Evolutionary conservation across 2,797 vertebrate genomes (phyloP).

Genomic region (Oreortyx pictus): DNA sequence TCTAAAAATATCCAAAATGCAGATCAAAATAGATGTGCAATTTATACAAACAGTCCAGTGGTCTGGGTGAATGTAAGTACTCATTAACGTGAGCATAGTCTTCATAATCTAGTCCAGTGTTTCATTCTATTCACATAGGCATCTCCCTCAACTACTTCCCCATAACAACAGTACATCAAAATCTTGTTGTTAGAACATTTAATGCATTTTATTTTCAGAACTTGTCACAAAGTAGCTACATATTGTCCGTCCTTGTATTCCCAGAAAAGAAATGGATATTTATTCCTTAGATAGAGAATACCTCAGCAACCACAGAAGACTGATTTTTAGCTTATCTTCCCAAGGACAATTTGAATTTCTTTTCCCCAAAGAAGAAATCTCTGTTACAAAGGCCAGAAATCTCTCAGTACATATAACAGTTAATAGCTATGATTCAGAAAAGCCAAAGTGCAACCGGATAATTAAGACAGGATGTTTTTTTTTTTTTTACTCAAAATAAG

Average conservation of each 20-base stretch:
- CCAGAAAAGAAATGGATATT: neutral
- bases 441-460: neutral
- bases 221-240: neutral
- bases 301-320: slow-evolving; percentile 5
- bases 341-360: slow-evolving; percentile 20
- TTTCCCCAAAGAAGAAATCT: neutral
- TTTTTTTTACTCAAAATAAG: neutral
- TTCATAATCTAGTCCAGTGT: neutral
- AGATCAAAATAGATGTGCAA: neutral
- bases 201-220: slow-evolving; percentile 57
- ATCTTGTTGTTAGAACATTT: slow-evolving; percentile 27
- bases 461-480: neutral
- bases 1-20: neutral
- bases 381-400: slow-evolving; percentile 6
- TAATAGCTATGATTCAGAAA: slow-evolving; percentile 21
- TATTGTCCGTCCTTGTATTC: slow-evolving; percentile 20
- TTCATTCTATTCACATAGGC: neutral
- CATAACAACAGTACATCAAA: neutral
- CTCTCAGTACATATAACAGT: slow-evolving; percentile 30
- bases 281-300: neutral
- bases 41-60: neutral
- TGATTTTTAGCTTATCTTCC: slow-evolving; percentile 40
- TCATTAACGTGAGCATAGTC: neutral
- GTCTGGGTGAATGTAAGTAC: neutral
- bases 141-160: neutral